These are phyloP conservation scores for Vidua chalybeata DNA, from an alignment of 2,113 vertebrate species.

Conservation along the genomic window DNA sequence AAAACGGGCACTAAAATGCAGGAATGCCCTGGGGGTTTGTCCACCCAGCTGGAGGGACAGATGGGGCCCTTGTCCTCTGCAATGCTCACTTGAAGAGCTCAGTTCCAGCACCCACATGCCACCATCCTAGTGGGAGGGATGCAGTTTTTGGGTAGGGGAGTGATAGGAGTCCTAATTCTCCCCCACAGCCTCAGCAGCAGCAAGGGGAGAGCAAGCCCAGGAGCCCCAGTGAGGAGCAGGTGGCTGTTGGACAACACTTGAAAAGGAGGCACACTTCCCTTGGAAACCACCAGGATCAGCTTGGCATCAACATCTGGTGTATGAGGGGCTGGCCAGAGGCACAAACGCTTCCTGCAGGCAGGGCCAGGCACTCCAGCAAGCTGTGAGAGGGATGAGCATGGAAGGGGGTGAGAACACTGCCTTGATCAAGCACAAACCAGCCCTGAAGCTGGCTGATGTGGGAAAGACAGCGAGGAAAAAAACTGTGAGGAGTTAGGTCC, in stretches of 20 bases:
- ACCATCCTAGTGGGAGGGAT: neutral
- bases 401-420: neutral
- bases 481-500: neutral
- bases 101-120: neutral
- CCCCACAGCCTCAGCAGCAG: neutral
- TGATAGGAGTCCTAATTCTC: neutral
- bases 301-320: neutral
- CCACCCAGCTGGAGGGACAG: neutral
- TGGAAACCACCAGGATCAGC: neutral
- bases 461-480: neutral
- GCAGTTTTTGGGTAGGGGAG: rapidly evolving
- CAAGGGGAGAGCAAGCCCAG: neutral
- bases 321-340: neutral
- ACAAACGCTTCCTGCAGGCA: neutral
- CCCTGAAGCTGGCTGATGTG: neutral
- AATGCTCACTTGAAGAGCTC: neutral
- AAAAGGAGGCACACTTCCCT: neutral
- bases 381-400: rapidly evolving
- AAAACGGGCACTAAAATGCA: neutral
- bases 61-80: neutral
- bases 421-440: neutral
- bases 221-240: neutral
- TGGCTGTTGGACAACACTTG: rapidly evolving
- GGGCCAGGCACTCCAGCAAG: neutral
- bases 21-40: neutral